Base-by-base conservation (phyloP, 2,113 vertebrate species). In the Aleadryas rufinucha region DNA sequence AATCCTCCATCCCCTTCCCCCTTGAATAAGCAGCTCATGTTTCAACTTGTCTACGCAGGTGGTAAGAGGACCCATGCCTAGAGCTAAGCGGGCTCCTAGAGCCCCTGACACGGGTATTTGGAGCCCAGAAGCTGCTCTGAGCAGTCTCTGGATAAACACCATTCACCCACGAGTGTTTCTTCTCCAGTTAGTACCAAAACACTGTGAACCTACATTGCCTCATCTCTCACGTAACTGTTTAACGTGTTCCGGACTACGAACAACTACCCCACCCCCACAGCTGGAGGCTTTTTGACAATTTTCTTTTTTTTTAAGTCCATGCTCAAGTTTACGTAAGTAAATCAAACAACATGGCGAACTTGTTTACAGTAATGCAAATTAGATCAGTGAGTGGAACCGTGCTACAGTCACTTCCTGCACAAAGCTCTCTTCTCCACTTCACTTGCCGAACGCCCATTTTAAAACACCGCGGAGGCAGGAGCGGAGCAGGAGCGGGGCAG, bases 151-250 rank as follows among this genome's bases (percentile, higher is more conserved):
- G 6, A 41, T 31, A 30, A 69, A 47, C 17, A 26, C 9, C 11
- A n/a, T n/a, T n/a, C n/a, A 41, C n/a, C 24, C 45, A 47, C 2
- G 6, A 27, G 5, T 22, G 11, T 2, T 82, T 39, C 24, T 68
- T 41, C 45, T 27, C 47, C 30, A 41, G 17, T 22, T n/a, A 61
- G 17, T 27, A 47, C 24, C 5, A 49, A 49, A 61, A 13, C 5
- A n/a, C 37, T 28, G 12, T 19, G 9, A 28, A 16, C 3, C 49
- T 35, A 17, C 20, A 21, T 0, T 1, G 30, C 44, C 49, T 61
- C 57, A 30, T 8, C 12, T 26, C 30, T 37, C 11, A 6, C 1
- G 0, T 33, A 72, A 47, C 16, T 17, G 14, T 0, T 2, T 21
- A 4, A 68, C 13, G 10, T 1, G 16, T 21, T 64, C 15, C 0